Percentiles rank a stretch among this genome's conserved stretches.
These are phyloP conservation scores for Calyptomena viridis DNA, from an alignment of 2,113 vertebrate species.

Conservation along the genomic window DNA sequence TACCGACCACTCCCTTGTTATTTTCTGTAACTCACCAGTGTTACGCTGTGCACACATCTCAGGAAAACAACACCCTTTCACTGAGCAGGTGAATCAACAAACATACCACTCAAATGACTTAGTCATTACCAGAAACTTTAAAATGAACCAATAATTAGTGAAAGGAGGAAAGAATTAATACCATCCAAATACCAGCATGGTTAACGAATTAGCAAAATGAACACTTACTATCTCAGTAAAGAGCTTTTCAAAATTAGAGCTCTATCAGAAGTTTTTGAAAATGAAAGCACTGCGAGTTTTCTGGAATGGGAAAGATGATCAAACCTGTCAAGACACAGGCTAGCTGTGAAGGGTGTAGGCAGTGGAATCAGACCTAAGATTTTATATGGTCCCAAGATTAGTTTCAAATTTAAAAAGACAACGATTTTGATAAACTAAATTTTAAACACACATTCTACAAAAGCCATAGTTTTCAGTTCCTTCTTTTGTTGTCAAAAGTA, in stretches of 20 bases:
- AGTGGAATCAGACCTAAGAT: neutral
- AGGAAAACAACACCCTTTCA: neutral
- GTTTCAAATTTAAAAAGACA: neutral
- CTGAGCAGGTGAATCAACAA: neutral
- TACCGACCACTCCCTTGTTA: fast-evolving
- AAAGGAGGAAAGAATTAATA: neutral
- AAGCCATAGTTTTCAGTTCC: neutral
- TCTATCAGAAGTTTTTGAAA: neutral
- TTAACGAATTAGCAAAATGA: neutral
- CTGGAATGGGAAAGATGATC: neutral
- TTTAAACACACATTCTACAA: neutral
- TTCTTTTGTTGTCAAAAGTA: neutral
- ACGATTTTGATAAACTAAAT: neutral
- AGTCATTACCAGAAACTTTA: neutral
- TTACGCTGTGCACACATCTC: neutral
- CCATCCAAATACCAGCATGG: neutral
- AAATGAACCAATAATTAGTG: neutral
- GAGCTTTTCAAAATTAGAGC: neutral
- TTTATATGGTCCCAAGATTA: neutral
- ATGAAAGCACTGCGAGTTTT: neutral
- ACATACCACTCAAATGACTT: neutral
- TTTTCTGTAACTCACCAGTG: neutral
- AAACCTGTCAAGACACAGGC: neutral
- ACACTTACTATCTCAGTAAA: neutral
- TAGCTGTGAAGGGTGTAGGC: neutral